Percentiles rank a stretch among this genome's conserved stretches.
Evolutionary conservation across 2,113 vertebrate genomes (phyloP).

Genomic region (Caloenas nicobarica): DNA sequence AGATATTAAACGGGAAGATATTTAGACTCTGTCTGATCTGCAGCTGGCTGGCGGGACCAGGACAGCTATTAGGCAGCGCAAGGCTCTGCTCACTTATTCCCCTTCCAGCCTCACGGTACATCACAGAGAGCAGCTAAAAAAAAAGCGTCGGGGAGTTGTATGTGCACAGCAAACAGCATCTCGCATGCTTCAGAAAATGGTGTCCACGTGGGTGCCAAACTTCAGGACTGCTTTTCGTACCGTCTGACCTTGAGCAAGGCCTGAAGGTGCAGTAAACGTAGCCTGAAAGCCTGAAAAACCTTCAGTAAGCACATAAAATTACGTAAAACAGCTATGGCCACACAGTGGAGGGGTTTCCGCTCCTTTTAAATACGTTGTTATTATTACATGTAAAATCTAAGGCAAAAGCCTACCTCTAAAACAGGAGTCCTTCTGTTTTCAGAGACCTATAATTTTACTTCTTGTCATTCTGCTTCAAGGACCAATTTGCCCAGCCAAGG

Average conservation of each 20-base stretch:
- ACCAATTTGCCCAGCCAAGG: background rate
- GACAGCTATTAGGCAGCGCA: background rate
- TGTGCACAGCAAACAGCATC: background rate
- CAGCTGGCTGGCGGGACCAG: background rate
- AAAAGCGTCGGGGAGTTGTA: rapidly evolving
- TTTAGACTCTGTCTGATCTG: rapidly evolving
- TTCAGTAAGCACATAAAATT: background rate
- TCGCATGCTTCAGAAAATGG: background rate
- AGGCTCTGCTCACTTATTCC: background rate
- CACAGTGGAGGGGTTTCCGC: background rate
- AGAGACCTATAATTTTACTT: background rate
- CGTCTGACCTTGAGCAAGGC: background rate
- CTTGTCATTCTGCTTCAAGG: background rate
- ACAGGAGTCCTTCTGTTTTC: background rate
- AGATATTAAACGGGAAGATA: background rate
- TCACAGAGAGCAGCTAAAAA: background rate
- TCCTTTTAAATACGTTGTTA: background rate
- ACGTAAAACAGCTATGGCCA: background rate
- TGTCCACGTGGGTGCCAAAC: background rate
- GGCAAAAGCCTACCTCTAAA: background rate
- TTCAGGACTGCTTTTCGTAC: background rate
- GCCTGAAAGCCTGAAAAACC: background rate
- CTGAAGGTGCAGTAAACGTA: background rate
- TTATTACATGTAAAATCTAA: background rate
- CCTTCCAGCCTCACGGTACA: rapidly evolving